phyloP scores from a whole-genome alignment of 2,888 invertebrate genomes.

The Ormyrus rosae region DNA sequence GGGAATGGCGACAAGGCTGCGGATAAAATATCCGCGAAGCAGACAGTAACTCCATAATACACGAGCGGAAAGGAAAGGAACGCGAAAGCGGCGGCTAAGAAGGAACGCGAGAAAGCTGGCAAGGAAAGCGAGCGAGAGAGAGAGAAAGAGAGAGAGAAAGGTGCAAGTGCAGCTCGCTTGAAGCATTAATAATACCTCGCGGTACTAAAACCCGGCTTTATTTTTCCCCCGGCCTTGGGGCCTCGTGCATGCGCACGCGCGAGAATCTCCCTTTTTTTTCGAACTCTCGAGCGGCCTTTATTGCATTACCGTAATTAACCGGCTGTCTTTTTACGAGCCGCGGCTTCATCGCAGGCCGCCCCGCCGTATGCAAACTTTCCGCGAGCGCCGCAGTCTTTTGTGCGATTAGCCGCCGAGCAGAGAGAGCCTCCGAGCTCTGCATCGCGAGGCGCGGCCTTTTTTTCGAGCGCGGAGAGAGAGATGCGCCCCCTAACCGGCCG shows the following conservation, averaged over 20 bases:
- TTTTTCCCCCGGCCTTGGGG: neutral
- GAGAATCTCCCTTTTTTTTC: slow-evolving; percentile 6
- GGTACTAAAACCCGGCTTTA: neutral
- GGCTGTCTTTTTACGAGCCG: slow-evolving; percentile 31
- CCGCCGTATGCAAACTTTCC: neutral
- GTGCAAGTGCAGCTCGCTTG: no score
- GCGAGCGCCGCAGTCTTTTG: no score
- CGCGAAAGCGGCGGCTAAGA: no score
- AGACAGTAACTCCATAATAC: slow-evolving; percentile 5
- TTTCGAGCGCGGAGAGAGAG: no score
- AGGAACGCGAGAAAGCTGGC: no score
- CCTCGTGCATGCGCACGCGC: neutral
- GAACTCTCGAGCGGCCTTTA: slow-evolving; percentile 16
- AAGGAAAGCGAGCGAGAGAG: no score
- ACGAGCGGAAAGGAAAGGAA: neutral
- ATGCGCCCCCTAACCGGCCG: no score
- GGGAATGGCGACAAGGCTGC: neutral
- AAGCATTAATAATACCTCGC: slow-evolving; percentile 3
- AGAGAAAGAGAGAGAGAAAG: no score
- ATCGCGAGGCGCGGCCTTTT: no score
- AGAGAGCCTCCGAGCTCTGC: no score
- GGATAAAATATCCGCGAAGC: neutral
- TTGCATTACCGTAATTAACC: slow-evolving; percentile 35
- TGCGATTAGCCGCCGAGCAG: no score
- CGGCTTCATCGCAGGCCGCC: neutral